Conservation (phyloP, 2,888 invertebrate genomes). For the Drosophila austrosaltans region DNA sequence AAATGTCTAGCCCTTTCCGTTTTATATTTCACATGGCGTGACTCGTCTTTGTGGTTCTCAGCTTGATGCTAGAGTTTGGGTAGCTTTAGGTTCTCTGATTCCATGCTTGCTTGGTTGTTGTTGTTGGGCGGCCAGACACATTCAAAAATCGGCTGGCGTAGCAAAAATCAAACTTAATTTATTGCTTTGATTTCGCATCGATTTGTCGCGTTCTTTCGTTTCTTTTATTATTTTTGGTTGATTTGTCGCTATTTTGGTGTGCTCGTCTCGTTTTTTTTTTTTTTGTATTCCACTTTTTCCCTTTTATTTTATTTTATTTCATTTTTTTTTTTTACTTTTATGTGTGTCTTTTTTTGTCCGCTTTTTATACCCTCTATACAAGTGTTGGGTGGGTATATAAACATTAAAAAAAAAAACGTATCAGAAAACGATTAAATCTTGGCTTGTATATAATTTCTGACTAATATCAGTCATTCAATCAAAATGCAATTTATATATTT, state of each 20-base stretch:
- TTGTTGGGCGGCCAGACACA: slow-evolving; percentile 6
- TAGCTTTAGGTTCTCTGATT: slow-evolving; percentile 1
- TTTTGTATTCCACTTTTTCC: slow-evolving; percentile 43
- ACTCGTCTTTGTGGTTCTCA: slow-evolving; percentile 11
- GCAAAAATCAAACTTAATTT: slow-evolving; percentile 71
- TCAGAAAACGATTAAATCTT: background rate
- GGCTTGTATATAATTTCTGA: background rate
- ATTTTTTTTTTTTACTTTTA: slow-evolving; percentile 13
- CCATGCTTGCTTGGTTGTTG: slow-evolving; percentile 2
- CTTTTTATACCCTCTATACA: background rate
- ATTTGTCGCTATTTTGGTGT: slow-evolving; percentile 66
- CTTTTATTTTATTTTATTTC: slow-evolving; percentile 38
- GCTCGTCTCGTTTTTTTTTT: slow-evolving; percentile 54
- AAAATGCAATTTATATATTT: background rate
- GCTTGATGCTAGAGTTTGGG: slow-evolving; percentile 13
- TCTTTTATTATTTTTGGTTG: slow-evolving; percentile 76
- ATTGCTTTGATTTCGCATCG: slow-evolving; percentile 75
- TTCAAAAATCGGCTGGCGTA: slow-evolving; percentile 54
- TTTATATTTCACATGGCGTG: slow-evolving; percentile 51
- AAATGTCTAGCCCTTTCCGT: slow-evolving; percentile 44
- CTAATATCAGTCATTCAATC: too few relatives aligned
- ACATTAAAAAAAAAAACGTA: background rate
- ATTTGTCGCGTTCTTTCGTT: slow-evolving; percentile 74
- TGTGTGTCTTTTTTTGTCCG: slow-evolving; percentile 11
- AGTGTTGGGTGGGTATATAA: background rate